Evolutionary conservation across 2,888 invertebrate species (phyloP).

Genomic region (Eupithecia dodoneata): DNA sequence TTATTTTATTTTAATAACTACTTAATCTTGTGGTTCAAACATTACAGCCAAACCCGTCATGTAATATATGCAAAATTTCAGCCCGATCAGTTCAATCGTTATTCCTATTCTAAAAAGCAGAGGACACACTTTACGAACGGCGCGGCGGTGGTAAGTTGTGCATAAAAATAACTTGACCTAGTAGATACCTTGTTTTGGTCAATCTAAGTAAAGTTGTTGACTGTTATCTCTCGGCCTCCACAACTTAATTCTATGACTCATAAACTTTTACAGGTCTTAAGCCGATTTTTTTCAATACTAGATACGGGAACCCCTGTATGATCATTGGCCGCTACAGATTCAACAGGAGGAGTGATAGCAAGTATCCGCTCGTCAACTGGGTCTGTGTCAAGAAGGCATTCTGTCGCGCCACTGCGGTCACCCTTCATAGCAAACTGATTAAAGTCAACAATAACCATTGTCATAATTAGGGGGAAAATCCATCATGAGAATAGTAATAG

Average conservation of each 20-base stretch:
- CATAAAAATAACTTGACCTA: too few relatives aligned
- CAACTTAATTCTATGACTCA: not conserved
- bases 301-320: constrained; percentile 59
- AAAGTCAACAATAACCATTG: constrained; percentile 55
- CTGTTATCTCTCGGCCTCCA: not conserved
- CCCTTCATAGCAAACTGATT: constrained; percentile 51
- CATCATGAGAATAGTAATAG: not conserved
- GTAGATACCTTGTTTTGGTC: too few relatives aligned
- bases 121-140: too few relatives aligned
- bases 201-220: too few relatives aligned
- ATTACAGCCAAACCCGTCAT: too few relatives aligned
- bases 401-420: constrained; percentile 58
- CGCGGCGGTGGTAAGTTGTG: too few relatives aligned
- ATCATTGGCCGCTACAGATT: constrained; percentile 54
- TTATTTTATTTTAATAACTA: too few relatives aligned
- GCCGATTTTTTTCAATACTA: constrained; percentile 52
- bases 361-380: constrained; percentile 53
- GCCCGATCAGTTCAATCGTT: too few relatives aligned
- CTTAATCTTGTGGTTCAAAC: too few relatives aligned
- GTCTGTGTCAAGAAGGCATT: constrained; percentile 56
- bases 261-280: constrained; percentile 21
- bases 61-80: too few relatives aligned
- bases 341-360: constrained; percentile 59
- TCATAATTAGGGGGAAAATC: constrained; percentile 27
- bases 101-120: too few relatives aligned